Percentiles rank a stretch among this genome's conserved stretches.
phyloP scores from a whole-genome alignment of 2,888 invertebrate genomes.

The Capitulum mitella region DNA sequence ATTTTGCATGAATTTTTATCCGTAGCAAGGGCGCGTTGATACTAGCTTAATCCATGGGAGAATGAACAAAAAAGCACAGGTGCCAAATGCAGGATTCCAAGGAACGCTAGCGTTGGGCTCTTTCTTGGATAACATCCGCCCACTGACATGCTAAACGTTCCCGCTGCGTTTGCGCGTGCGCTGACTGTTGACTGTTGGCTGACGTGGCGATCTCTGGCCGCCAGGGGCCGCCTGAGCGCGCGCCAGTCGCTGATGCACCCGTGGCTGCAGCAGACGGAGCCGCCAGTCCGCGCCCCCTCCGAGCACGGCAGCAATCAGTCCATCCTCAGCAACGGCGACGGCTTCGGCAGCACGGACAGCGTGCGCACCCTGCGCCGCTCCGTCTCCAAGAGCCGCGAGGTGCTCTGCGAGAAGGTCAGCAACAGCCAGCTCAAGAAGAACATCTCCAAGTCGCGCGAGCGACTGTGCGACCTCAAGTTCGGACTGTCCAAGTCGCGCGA shows the following conservation, averaged over 20 bases:
- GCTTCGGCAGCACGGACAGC: conserved; percentile 19
- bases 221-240: conserved; percentile 53
- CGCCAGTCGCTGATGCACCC: conserved; percentile 54
- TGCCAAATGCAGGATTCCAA: background rate
- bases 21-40: background rate
- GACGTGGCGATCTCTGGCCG: conserved; percentile 30
- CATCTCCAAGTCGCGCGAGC: conserved; percentile 41
- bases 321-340: background rate
- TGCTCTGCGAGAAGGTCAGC: conserved; percentile 47
- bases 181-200: background rate
- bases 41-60: background rate
- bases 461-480: conserved; percentile 40
- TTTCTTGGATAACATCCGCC: too few species aligned
- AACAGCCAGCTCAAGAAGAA: conserved; percentile 38
- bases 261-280: conserved; percentile 45
- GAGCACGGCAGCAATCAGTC: background rate
- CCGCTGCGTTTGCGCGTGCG: background rate
- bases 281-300: background rate
- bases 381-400: conserved; percentile 50
- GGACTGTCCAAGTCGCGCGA: conserved; percentile 41
- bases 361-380: conserved; percentile 38
- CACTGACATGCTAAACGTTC: too few species aligned
- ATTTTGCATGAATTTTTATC: too few species aligned
- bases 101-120: background rate
- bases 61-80: background rate